Conservation (phyloP, 2,888 invertebrate species). For the Nephrotoma appendiculata region DNA sequence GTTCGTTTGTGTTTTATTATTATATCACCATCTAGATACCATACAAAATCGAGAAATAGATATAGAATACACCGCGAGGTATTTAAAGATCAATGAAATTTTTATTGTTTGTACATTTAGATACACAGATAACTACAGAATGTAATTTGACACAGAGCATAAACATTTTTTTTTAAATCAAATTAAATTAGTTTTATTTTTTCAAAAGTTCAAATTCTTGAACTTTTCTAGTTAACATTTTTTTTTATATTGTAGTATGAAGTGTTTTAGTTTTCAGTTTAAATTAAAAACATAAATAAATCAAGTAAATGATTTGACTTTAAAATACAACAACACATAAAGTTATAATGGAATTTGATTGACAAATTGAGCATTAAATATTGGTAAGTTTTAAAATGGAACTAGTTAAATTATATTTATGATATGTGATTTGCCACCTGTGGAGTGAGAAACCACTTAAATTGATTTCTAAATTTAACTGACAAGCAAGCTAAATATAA, state of each 20-base stretch:
- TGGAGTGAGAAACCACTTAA: not conserved
- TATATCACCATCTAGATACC: not conserved
- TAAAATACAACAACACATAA: not conserved
- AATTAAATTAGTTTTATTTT: not conserved
- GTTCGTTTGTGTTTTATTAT: not conserved
- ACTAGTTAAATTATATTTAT: not conserved
- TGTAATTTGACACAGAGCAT: not conserved
- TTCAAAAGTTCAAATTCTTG: not conserved
- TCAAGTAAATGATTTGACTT: not conserved
- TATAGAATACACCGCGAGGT: not conserved
- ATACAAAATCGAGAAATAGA: not conserved
- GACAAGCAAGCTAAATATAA: not conserved
- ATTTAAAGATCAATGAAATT: not conserved
- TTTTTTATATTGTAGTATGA: not conserved
- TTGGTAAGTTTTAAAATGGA: not conserved
- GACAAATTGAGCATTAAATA: not conserved
- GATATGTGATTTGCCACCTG: not conserved
- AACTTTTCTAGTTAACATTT: not conserved
- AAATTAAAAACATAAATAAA: not conserved
- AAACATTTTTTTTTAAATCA: not conserved
- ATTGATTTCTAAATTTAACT: not conserved
- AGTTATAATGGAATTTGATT: not conserved
- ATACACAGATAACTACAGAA: not conserved
- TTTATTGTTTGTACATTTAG: not conserved
- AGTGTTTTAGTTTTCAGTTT: not conserved